A percentile compares a stretch with the other conserved stretches of the same genome.
Conservation (phyloP, 2,888 invertebrate genomes). For the Cantharis lateralis region DNA sequence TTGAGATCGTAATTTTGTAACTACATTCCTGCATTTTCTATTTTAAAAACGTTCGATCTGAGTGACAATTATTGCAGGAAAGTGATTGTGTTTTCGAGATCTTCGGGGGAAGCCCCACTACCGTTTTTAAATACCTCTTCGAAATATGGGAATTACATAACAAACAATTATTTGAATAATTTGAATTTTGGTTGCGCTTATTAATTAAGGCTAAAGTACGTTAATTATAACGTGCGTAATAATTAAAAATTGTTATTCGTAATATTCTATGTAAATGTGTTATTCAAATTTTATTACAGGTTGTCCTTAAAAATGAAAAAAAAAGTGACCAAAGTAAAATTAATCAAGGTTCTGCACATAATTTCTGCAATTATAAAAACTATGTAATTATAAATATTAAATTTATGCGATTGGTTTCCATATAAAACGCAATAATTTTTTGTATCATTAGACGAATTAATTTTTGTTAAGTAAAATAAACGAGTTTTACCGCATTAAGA, state of each 20-base stretch:
- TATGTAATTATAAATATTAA: conserved; percentile 22
- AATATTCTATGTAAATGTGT: not conserved
- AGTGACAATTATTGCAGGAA: not conserved
- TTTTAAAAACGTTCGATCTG: not conserved
- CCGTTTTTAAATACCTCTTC: not conserved
- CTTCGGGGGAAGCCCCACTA: not conserved
- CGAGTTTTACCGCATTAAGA: conserved; percentile 20
- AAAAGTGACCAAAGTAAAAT: conserved; percentile 22
- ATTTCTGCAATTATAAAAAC: conserved; percentile 12
- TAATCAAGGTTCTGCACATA: conserved; percentile 21
- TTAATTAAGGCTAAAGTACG: not conserved
- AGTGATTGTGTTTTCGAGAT: not conserved
- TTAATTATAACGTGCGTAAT: not conserved
- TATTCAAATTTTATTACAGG: conserved; percentile 18
- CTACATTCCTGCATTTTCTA: not conserved
- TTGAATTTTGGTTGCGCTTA: not conserved
- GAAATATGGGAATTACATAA: not conserved
- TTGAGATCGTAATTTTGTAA: not conserved
- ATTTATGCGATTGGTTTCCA: conserved; percentile 21
- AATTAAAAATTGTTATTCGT: not conserved
- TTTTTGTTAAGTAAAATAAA: conserved; percentile 24
- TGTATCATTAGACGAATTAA: conserved; percentile 8
- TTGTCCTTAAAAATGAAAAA: conserved; percentile 20
- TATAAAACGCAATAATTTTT: conserved; percentile 23
- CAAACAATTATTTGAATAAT: not conserved